Conservation (phyloP, 1,140 invertebrate species). For the Chymomyza costata region DNA sequence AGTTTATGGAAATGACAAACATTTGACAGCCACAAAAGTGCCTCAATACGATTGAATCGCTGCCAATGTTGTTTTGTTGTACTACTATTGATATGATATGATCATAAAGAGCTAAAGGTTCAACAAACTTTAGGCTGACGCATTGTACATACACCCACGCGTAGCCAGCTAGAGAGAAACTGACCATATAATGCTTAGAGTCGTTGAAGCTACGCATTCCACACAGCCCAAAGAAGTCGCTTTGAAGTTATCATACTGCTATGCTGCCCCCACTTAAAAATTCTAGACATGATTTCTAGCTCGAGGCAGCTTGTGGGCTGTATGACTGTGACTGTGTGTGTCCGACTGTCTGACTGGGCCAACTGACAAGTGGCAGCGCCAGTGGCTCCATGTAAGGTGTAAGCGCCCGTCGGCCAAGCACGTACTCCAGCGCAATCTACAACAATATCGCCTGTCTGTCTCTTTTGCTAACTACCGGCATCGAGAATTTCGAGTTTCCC, state of each 20-base stretch:
- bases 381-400: conserved; percentile 29
- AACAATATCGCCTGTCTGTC: conserved; percentile 40
- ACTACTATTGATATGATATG: conserved; percentile 41
- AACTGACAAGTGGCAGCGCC: conserved; percentile 15
- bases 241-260: too few species aligned
- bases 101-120: conserved; percentile 39
- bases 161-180: too few species aligned
- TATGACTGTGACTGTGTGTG: background rate
- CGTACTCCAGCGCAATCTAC: conserved; percentile 54
- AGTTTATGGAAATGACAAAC: conserved; percentile 41
- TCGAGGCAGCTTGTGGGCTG: conserved; percentile 43
- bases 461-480: conserved; percentile 6
- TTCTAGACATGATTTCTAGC: conserved; percentile 64
- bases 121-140: conserved; percentile 51
- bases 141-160: conserved; percentile 7
- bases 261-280: conserved; percentile 50
- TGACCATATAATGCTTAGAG: too few species aligned
- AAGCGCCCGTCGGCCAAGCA: conserved; percentile 35
- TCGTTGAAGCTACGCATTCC: too few species aligned
- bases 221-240: too few species aligned
- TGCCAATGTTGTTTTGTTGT: conserved; percentile 18
- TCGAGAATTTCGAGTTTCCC: too few species aligned
- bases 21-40: conserved; percentile 17
- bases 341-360: background rate
- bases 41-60: conserved; percentile 21